Conservation (phyloP, 2,888 invertebrate species). For the Leucania comma region DNA sequence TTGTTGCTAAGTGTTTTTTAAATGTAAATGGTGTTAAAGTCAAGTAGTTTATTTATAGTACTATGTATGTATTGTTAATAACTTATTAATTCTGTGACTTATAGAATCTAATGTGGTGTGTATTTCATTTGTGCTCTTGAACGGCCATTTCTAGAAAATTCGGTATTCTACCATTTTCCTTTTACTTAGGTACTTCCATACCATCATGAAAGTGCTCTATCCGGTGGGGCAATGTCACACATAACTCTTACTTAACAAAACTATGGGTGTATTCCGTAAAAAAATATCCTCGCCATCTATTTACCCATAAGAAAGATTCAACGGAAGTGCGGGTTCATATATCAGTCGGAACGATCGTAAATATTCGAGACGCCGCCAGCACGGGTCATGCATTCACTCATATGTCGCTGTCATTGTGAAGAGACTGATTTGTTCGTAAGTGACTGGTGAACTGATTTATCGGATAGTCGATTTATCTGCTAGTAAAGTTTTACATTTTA, state of each 20-base stretch:
- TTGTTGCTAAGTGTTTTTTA: no score
- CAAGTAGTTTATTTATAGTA: no score
- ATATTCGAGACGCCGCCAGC: conserved; percentile 74
- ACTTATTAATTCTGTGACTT: no score
- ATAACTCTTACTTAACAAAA: conserved; percentile 47
- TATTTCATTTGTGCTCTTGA: not conserved
- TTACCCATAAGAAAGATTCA: conserved; percentile 68
- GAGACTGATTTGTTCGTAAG: conserved; percentile 57
- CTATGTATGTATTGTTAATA: no score
- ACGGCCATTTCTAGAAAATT: not conserved
- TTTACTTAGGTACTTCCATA: not conserved
- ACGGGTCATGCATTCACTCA: conserved; percentile 67
- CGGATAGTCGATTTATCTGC: conserved; percentile 15
- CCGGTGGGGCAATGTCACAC: not conserved
- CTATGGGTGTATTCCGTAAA: conserved; percentile 39
- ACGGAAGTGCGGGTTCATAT: conserved; percentile 83
- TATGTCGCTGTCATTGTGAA: conserved; percentile 62
- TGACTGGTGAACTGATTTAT: conserved; percentile 60
- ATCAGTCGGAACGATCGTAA: conserved; percentile 83
- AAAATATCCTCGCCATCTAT: conserved; percentile 60
- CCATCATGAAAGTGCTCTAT: conserved; percentile 5
- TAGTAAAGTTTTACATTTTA: conserved; percentile 5
- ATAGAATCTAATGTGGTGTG: not conserved
- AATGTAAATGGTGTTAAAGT: no score
- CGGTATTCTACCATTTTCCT: not conserved